A percentile compares a stretch with the other conserved stretches of the same genome.
Evolutionary conservation across 2,113 vertebrate genomes (phyloP).

Genomic region (Dolichallabes microphthalmus): DNA sequence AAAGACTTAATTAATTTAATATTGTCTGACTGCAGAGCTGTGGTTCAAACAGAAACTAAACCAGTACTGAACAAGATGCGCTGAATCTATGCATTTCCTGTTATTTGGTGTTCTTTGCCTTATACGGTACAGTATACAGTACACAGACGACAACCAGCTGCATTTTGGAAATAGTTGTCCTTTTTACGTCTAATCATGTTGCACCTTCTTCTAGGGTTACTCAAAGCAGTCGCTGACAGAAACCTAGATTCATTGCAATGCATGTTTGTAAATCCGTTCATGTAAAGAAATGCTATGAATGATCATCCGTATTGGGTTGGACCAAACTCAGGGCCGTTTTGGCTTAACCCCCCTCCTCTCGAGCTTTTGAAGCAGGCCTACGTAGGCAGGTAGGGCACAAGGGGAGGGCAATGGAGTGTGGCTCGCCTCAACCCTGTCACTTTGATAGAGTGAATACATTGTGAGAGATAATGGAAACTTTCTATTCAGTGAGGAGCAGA

Average conservation of each 20-base stretch:
- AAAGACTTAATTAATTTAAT: not conserved
- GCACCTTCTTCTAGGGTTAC: not conserved
- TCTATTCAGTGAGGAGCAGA: slow-evolving; percentile 84
- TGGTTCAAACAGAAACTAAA: not conserved
- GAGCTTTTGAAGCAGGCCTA: slow-evolving; percentile 60
- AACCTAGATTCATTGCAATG: not conserved
- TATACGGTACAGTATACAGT: too few species aligned
- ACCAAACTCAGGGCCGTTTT: slow-evolving; percentile 40
- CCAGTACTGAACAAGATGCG: not conserved
- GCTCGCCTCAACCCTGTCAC: slow-evolving; percentile 83
- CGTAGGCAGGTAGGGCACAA: slow-evolving; percentile 70
- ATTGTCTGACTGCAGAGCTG: not conserved
- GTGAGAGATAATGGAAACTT: slow-evolving; percentile 95
- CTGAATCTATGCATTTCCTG: not conserved
- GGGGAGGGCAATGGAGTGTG: slow-evolving; percentile 80
- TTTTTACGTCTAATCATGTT: not conserved
- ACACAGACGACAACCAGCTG: not conserved
- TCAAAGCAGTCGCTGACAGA: not conserved
- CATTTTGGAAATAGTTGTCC: not conserved
- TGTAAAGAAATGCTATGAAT: not conserved
- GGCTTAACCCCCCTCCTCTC: slow-evolving; percentile 54
- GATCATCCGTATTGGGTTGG: not conserved
- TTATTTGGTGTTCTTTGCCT: not conserved
- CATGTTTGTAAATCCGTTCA: not conserved
- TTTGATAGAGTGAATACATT: slow-evolving; percentile 96